Evolutionary conservation across 2,888 invertebrate genomes (phyloP), one percentile per base, ranked within the genome.

Genomic region (Rhagium mordax): DNA sequence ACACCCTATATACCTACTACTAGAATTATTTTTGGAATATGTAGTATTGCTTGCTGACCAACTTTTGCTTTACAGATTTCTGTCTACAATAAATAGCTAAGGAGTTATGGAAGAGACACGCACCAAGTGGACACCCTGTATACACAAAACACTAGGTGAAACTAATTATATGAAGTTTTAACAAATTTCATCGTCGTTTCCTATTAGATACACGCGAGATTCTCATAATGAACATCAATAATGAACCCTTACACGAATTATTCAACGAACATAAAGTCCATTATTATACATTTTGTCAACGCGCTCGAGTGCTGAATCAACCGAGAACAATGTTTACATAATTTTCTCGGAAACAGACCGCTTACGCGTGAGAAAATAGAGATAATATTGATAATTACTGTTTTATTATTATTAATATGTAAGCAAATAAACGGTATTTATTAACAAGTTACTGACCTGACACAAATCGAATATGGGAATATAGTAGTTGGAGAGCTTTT

Each of bases 401-500:
- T 59, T 33, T 18, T 16, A 59, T 15, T n/a, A n/a, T n/a, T 29
- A 59, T 59, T 59, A 29, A 33, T 33, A 10, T 13, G 21, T 33
- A 10, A 8, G 33, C 7, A 15, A 27, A 57, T 15, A 57, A 7
- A 18, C 3, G 20, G 13, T 41, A n/a, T 15, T 59, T n/a, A 8
- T 18, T 16, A 10, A 29, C 59, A 33, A 59, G 59, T 59, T 18
- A 59, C 59, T 59, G 59, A 59, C 33, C 59, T 59, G 33, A 20
- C 18, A 29, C 20, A 59, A 59, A 16, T 10, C 18, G 16, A n/a
- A 57, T 29, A 57, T 13, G 33, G 21, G n/a, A 13, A 24, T 24
- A 24, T 8, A 18, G 21, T 10, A 24, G 24, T 24, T 4, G 24
- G 24, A 6, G 6, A 1, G 59, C 10, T 18, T 18, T 18, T 7